Evolutionary conservation across 2,113 vertebrate species (phyloP), one percentile per base, ranked within the genome.

Genomic region (Furnarius figulus): DNA sequence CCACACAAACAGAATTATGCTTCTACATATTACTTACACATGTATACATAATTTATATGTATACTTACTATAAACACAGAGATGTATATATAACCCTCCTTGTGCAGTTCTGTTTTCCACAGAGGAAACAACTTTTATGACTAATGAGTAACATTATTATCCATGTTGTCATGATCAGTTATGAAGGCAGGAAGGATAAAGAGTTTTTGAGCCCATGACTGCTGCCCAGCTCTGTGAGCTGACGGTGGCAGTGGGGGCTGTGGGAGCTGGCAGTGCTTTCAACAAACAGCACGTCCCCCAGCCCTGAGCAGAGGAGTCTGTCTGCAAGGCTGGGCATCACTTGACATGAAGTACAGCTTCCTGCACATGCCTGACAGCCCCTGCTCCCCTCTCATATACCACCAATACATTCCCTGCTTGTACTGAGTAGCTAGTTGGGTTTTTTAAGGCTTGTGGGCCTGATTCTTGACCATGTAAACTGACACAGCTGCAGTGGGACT

Each of bases 11-110:
- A 76, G 62, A 89, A 62, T 66, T 70, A 73, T 28, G 39, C 77
- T 87, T 53, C 47, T 74, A 73, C 50, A 21, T 89, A 90, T 89
- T 74, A 92, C 79, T 88, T 92, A 90, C 75, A 88, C 59, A 35
- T 74, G 59, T 74, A 87, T 50, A 62, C 18, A 40, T 77, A 81
- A 94, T 87, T 80, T 49, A 89, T 49, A 70, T 14, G 31, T 46
- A 84, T 66, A 24, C 59, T 66, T 58, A 71, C 63, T 66, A 53
- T 66, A 94, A 92, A 95, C 91, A 89, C 20, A 31, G 44, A 71
- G 39, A 65, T 35, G 39, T 63, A 78, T 80, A 40, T 53, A 70
- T 22, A 88, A 47, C 47, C 1, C 4, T 68, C 65, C 42, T 63
- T 14, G 18, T 47, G 40, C 33, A 75, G 52, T 58, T 86, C 85